Evolutionary conservation across 1,140 invertebrate genomes (phyloP), one percentile per base, ranked within the genome.

Genomic region (Hyles euphorbiae): DNA sequence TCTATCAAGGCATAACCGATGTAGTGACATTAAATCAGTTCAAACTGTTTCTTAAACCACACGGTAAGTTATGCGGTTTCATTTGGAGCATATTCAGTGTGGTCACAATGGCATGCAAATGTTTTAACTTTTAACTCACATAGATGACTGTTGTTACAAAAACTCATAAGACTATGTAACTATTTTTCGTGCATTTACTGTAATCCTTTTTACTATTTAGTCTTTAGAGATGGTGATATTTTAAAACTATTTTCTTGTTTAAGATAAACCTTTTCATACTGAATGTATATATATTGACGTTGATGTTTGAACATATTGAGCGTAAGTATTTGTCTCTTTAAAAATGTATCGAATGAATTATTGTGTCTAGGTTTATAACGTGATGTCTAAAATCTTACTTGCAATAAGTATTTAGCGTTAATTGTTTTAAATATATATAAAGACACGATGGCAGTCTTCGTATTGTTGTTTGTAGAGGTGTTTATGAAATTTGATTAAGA

Each of bases 131-230:
- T 76, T 72, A 76, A 72, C 72, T 75, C 72, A 73, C 70, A 68
- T 74, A 81, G 63, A 68, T 71, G 70, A 76, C 74, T 78, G 74
- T 80, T 83, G 72, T 82, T 81, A 78, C 63, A 72, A 70, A 44
- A 76, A 76, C 66, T 79, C 60, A 72, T 70, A 77, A 83, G 77
- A 83, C 80, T 85, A 81, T 72, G 73, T 78, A 74, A 83, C 79
- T 87, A 87, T 87, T 87, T 87, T 87, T 87, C 78, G 84, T 83
- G 82, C 82, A 85, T 87, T 85, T 87, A 87, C 84, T 87, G 84
- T 83, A 85, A 87, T 81, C 78, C 80, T 79, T 87, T 83, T 79
- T 87, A 87, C 74, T 78, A 73, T 81, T 82, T 78, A 81, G 73
- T 82, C 66, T 79, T 74, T 83, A 78, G 76, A 79, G 72, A 72